A percentile compares a stretch with the other conserved stretches of the same genome.
phyloP scores from a whole-genome alignment of 2,888 invertebrate species.

The Coelopa pilipes region DNA sequence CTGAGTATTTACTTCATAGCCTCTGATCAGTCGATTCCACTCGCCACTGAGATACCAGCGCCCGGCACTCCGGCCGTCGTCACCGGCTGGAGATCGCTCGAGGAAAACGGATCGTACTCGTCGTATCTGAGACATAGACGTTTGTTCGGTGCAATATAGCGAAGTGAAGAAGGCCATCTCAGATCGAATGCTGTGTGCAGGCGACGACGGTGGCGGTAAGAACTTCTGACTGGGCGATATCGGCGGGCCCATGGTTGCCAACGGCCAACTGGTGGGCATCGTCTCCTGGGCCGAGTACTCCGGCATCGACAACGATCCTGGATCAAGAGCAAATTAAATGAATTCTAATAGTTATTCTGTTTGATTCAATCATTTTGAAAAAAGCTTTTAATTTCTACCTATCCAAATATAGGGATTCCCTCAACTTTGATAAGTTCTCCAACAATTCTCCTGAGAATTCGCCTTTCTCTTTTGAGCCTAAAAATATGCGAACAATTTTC shows the following conservation, averaged over 20 bases:
- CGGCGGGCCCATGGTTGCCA: slow-evolving; percentile 57
- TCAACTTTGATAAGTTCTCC: no score
- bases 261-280: slow-evolving; percentile 55
- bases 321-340: slow-evolving; percentile 19
- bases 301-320: slow-evolving; percentile 41
- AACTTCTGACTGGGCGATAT: slow-evolving; percentile 64
- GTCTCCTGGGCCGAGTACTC: slow-evolving; percentile 56
- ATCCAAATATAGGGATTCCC: no score
- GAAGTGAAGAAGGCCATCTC: slow-evolving; percentile 43
- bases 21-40: slow-evolving; percentile 70
- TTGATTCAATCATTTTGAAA: no score
- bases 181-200: slow-evolving; percentile 57
- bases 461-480: no score
- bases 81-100: slow-evolving; percentile 57
- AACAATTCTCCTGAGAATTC: no score
- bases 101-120: slow-evolving; percentile 45
- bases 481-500: no score
- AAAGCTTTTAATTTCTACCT: no score
- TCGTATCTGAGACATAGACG: slow-evolving; percentile 47
- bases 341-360: no score
- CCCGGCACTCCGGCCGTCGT: slow-evolving; percentile 47
- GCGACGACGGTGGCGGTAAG: slow-evolving; percentile 51
- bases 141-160: slow-evolving; percentile 46
- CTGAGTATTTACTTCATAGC: slow-evolving; percentile 35
- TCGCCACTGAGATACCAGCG: slow-evolving; percentile 67